Percentiles rank a stretch among this genome's conserved stretches.
These are phyloP conservation scores for Rhinolophus ferrumequinum DNA, from an alignment of 2,113 vertebrate genomes.

Conservation along the genomic window DNA sequence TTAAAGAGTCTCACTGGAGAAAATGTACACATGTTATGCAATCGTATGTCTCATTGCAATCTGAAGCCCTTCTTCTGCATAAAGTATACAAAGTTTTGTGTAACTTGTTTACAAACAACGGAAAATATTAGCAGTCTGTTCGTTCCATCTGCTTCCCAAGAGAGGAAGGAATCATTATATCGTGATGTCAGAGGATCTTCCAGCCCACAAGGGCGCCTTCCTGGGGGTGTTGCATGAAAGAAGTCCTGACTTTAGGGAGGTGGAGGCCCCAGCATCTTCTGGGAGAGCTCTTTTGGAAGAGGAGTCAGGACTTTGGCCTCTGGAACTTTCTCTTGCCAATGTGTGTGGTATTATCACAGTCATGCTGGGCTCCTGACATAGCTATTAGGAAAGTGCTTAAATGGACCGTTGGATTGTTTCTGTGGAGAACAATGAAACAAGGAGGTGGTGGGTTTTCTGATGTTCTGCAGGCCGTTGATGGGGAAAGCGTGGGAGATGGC, in stretches of 20 bases:
- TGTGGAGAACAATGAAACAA: neutral
- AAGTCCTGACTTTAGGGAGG: neutral
- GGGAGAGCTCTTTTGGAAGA: neutral
- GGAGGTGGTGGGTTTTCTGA: neutral
- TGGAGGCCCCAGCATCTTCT: neutral
- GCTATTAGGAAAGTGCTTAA: neutral
- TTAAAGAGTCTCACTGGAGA: neutral
- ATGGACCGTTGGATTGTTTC: neutral
- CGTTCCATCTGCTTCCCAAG: neutral
- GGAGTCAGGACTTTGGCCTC: neutral
- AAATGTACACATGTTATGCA: neutral
- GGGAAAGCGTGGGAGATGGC: neutral
- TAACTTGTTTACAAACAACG: neutral
- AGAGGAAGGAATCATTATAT: neutral
- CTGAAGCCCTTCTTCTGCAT: neutral
- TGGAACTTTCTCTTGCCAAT: neutral
- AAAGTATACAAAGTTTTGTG: neutral
- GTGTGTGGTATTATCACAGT: fast-evolving
- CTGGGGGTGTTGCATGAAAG: neutral
- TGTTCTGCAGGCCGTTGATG: neutral
- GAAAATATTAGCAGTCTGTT: neutral
- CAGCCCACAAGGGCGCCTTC: neutral
- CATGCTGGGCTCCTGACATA: neutral
- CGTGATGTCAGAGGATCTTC: neutral
- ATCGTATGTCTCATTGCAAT: neutral